Evolutionary conservation across 2,888 invertebrate species (phyloP), one percentile per base, ranked within the genome.

Genomic region (Serrognathus titanus): DNA sequence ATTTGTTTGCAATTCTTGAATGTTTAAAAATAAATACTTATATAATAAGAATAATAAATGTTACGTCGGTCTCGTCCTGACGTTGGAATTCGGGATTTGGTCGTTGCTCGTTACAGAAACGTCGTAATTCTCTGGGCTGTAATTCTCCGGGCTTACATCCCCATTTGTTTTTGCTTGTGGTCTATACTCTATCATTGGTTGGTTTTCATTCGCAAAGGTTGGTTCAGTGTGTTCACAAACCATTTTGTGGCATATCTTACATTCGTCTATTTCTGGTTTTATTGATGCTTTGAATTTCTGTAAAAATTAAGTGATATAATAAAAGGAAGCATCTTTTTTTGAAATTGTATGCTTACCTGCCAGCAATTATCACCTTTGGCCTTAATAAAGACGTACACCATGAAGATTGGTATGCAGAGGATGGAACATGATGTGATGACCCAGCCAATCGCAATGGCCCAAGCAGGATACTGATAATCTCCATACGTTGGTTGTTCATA

Each of bases 361-460:
- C 82, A 78, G 55, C 90, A 81, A 59, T 80, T 87, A 47, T 83
- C 79, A 53, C 94, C 94, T 47, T 87, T 84, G 7, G 92, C 83
- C 69, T 85, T 82, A 53, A 85, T 71, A 50, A 94, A 77, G 52
- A 88, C 85, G 62, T 89, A 85, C 48, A 92, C 75, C 40, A 91
- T 91, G 73, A 90, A 89, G 51, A 88, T 84, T 8, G 95, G 95
- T 73, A 96, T 92, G 76, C 93, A 93, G 35, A 91, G 77, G 57
- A 95, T 81, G 0, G 94, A 94, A 39, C 90, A 78, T 9, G 89
- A 88, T 1, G 94, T 89, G 61, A 94, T 89, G 65, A 85, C 80
- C 95, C 95, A 95, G 43, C 95, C 95, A 51, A 95, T 79, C 11
- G 83, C 86, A 67, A 91, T 89, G 20, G 92, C 91, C 94, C 94